phyloP scores from a whole-genome alignment of 2,888 invertebrate species.

The Embidobia sp. region DNA sequence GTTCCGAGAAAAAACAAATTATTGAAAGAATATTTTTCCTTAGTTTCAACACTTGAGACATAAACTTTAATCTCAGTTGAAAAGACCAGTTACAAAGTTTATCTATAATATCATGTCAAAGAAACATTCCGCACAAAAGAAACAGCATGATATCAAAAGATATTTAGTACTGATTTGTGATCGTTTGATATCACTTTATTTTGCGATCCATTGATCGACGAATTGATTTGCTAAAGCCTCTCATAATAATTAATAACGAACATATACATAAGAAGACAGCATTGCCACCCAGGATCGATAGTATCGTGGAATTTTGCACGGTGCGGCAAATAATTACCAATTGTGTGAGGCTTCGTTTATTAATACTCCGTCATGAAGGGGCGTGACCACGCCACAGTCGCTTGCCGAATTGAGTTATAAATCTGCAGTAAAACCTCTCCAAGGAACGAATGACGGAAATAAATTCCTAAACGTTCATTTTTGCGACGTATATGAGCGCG shows the following conservation, averaged over 20 bases:
- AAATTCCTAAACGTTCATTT: slow-evolving; percentile 14
- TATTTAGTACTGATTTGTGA: too few species aligned
- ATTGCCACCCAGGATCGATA: slow-evolving; percentile 27
- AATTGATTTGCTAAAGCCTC: not conserved
- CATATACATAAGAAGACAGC: slow-evolving; percentile 7
- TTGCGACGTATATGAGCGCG: not conserved
- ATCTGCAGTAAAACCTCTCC: slow-evolving; percentile 18
- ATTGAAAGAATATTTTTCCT: too few species aligned
- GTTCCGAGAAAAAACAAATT: too few species aligned
- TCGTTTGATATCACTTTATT: not conserved
- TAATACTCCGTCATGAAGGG: slow-evolving; percentile 20
- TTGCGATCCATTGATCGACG: slow-evolving; percentile 3
- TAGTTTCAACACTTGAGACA: too few species aligned
- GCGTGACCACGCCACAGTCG: slow-evolving; percentile 18
- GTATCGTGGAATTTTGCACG: slow-evolving; percentile 19
- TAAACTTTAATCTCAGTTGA: too few species aligned
- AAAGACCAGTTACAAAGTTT: too few species aligned
- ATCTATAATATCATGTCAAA: too few species aligned
- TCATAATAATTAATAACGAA: slow-evolving; percentile 19
- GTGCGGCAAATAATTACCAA: slow-evolving; percentile 35
- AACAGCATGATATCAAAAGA: too few species aligned
- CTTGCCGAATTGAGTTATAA: slow-evolving; percentile 47
- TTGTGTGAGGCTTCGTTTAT: slow-evolving; percentile 32
- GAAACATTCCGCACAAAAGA: too few species aligned
- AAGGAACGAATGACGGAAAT: slow-evolving; percentile 22